Evolutionary conservation across 2,888 invertebrate genomes (phyloP), one percentile per base, ranked within the genome.

Genomic region (Apotomis turbidana): DNA sequence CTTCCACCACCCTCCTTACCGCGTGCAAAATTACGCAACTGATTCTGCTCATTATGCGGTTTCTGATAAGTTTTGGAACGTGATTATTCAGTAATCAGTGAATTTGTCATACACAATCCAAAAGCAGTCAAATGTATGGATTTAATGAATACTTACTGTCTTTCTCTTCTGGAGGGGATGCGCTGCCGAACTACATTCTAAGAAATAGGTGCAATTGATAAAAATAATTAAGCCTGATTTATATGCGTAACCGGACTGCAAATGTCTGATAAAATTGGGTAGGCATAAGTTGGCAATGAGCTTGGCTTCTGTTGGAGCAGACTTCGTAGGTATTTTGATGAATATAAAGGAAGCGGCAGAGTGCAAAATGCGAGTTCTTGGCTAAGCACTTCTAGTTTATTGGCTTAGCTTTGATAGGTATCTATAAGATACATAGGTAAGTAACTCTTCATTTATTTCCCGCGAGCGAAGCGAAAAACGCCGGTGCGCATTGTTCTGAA

Each of bases 171-270:
- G 49, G 49, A 49, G 9, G 8, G 9, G 0, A 49, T 10, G 49
- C 5, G 3, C 44, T 8, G 44, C 9, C 44, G 59, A 44, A 44
- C 44, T 60, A 4, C 41, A 27, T 46, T 61, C 9, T 57, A 57
- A 57, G 9, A 57, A 9, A 36, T 54, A 0, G 38, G 5, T 63
- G 63, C 38, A 52, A 52, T 38, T 36, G 62, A 61, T 61, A 61
- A 49, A 15, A 9, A 41, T 64, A 64, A 64, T 64, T 41, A 44
- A 8, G 41, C 15, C 3, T 64, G 44, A 46, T 44, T 15, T 66
- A 55, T 10, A 8, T 5, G 44, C 8, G 6, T 4, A 12, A 66
- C n/a, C 12, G 4, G 51, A 3, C 15, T 66, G 12, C 9, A 55
- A 15, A 15, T 27, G 44, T 64, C 54, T 55, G n/a, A 55, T 55